Percentiles rank a stretch among this genome's conserved stretches.
These are phyloP conservation scores for Thryonomys swinderianus DNA, from an alignment of 2,113 vertebrate species.

Conservation along the genomic window DNA sequence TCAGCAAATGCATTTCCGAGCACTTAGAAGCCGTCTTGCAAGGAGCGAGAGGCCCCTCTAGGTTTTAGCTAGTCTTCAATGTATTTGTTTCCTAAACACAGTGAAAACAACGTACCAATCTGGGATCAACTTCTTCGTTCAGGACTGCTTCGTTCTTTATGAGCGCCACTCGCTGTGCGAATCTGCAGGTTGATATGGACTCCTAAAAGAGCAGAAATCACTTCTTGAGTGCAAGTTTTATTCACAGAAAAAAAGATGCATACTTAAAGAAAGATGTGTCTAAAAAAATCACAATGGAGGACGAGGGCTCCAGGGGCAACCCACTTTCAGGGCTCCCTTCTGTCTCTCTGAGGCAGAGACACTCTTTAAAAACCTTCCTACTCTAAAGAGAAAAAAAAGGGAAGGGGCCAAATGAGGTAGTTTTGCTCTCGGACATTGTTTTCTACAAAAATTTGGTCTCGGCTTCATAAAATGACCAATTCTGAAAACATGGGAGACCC, in stretches of 20 bases:
- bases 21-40: not conserved
- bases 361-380: too few relatives aligned
- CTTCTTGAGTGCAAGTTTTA: constrained; percentile 27
- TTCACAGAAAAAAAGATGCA: constrained; percentile 6
- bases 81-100: not conserved
- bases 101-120: constrained; percentile 89
- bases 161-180: constrained; percentile 96
- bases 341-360: too few relatives aligned
- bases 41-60: not conserved
- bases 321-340: too few relatives aligned
- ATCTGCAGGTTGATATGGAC: constrained; percentile 97
- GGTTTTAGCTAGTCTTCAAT: not conserved
- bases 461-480: constrained; percentile 35
- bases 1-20: not conserved
- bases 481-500: not conserved
- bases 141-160: constrained; percentile 97
- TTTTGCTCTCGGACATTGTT: not conserved
- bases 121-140: constrained; percentile 96
- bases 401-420: not conserved
- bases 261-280: not conserved
- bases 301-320: not conserved
- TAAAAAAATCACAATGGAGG: not conserved
- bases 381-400: too few relatives aligned
- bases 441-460: constrained; percentile 1
- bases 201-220: constrained; percentile 87